Evolutionary conservation across 2,113 vertebrate genomes (phyloP), one percentile per base, ranked within the genome.

Genomic region (Leptodactylus fuscus): DNA sequence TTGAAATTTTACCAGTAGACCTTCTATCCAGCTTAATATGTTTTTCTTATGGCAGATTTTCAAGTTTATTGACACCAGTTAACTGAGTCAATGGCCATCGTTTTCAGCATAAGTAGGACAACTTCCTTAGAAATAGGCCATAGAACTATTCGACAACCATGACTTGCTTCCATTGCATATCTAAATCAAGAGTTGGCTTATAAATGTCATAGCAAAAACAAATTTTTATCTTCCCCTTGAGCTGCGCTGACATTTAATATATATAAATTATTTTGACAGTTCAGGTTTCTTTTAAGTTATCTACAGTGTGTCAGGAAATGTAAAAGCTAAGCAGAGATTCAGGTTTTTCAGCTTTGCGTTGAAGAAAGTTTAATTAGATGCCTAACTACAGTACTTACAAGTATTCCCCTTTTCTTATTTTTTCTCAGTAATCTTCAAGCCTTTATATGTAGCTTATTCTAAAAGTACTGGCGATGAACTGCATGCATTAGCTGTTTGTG

Each of bases 101-200:
- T 91, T 93, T 91, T 91, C 80, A 94, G 89, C 90, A 90, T 90
- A 93, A 94, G 92, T 92, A 90, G 89, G 87, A 91, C 88, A 92
- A 92, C 88, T 86, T 91, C 90, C 91, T 93, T 92, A 91, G 90
- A 93, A 93, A 93, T 92, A 89, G 81, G 60, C 87, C 88, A 87
- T 58, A 83, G 87, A 87, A 87, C 86, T 91, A 82, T 93, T 91
- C 89, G 88, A 87, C 86, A 88, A 90, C 75, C 76, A 60, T 89
- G 87, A 67, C 88, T 93, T 90, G 65, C 88, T 93, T 89, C 87
- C 81, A 90, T 88, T 94, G 91, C 87, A 91, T 91, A 88, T 91
- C 87, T 91, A 93, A 92, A 94, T 92, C 89, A 92, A 93, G 85
- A 79, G 48, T 75, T 89, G 81, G 85, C 88, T 92, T 89, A 89